phyloP scores from a whole-genome alignment of 1,140 invertebrate genomes.

The Neodiprion pinetum region DNA sequence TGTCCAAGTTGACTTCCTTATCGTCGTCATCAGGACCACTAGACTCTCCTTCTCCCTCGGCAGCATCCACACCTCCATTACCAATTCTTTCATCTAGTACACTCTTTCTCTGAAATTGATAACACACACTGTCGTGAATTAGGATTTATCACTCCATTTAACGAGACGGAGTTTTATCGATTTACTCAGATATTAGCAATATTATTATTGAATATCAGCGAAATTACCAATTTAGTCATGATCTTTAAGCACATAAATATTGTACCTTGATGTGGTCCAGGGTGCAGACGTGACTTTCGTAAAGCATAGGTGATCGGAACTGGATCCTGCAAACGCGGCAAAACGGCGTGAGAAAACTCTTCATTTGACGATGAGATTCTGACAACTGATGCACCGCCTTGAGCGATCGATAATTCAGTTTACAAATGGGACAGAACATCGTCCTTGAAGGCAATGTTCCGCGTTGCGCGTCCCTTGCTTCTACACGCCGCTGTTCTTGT shows the following conservation, averaged over 20 bases:
- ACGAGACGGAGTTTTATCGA: not conserved
- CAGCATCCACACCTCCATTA: conserved; percentile 44
- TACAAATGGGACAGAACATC: conserved; percentile 79
- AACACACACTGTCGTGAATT: conserved; percentile 26
- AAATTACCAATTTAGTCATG: not conserved
- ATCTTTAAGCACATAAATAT: not conserved
- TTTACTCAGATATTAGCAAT: not conserved
- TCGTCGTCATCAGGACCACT: conserved; percentile 71
- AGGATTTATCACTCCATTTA: not conserved
- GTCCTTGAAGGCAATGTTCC: conserved; percentile 69
- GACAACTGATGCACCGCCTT: conserved; percentile 78
- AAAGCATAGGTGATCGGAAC: conserved; percentile 82
- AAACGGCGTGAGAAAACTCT: conserved; percentile 80
- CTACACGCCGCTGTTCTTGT: conserved; percentile 73
- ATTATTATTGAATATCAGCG: not conserved
- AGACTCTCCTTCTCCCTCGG: conserved; percentile 55
- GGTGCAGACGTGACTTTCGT: conserved; percentile 81
- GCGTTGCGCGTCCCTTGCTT: conserved; percentile 72
- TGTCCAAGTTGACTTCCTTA: conserved; percentile 79
- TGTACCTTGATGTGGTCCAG: conserved; percentile 79
- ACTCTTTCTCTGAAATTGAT: conserved; percentile 49
- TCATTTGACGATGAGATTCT: conserved; percentile 80
- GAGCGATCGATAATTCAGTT: conserved; percentile 79
- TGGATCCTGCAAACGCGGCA: conserved; percentile 75
- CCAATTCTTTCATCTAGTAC: conserved; percentile 50